Base-by-base conservation (phyloP, 2,797 vertebrate species). In the Australoheros facetus region DNA sequence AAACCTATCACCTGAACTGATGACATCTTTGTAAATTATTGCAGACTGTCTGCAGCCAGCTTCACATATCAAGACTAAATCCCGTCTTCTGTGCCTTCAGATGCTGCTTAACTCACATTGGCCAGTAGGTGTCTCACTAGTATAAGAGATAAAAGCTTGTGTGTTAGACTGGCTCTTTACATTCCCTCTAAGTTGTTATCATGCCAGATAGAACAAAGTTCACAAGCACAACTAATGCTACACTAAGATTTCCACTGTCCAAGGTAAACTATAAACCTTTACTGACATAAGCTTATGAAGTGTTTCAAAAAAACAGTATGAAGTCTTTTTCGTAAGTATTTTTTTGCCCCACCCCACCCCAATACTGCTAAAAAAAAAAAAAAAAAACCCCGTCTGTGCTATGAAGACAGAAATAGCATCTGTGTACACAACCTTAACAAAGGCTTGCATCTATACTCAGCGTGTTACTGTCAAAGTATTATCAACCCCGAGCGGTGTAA, bases 61-160 rank as follows among this genome's bases (percentile, higher is more conserved):
- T 19, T 73, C 12, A 4, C 19, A 9, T n/a, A 19, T 48, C 8
- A n/a, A 42, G 37, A 12, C 11, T 8, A 59, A 64, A 59, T 53
- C 69, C 17, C 30, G 14, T 51, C 23, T 39, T 19, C 26, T 34
- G 37, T 56, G 75, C 23, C 54, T 58, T 3, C 7, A 23, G 2
- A 66, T 45, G 6, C 4, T 45, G 21, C 45, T 34, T 71, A 26
- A 62, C 80, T 71, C 32, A 34, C 6, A 32, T 56, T 19, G 21
- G 45, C 88, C 94, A 94, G 89, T 57, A 94, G 93, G 86, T 85
- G 94, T 90, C 93, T 86, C 91, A 74, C 83, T 88, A 57, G 4
- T 21, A 77, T 21, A n/a, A 58, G 23, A 39, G 32, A 88, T 80
- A 19, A 60, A 30, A 14, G 26, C 28, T 45, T 3, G 53, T 7